phyloP scores from a whole-genome alignment of 2,888 invertebrate species.

The Brachypalpus laphriformis region DNA sequence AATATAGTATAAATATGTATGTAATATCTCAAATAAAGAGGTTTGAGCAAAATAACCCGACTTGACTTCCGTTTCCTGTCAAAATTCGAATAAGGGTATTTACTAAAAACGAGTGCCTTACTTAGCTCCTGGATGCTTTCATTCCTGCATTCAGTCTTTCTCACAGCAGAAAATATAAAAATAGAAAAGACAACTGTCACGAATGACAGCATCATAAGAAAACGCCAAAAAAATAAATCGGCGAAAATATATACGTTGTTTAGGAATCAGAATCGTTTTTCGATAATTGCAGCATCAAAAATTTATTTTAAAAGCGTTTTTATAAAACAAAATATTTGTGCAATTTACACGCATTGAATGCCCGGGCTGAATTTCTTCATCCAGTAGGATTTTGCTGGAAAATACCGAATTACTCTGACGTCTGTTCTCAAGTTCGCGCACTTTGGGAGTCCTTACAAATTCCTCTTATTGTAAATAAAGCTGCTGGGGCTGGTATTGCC shows the following conservation, averaged over 20 bases:
- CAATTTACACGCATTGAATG: background rate
- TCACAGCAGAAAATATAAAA: background rate
- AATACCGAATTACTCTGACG: slow-evolving; percentile 1
- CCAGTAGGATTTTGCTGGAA: background rate
- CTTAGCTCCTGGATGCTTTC: slow-evolving; percentile 2
- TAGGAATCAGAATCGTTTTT: slow-evolving; percentile 70
- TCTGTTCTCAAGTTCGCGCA: slow-evolving; percentile 12
- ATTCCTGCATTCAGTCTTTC: background rate
- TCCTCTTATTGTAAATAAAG: slow-evolving; percentile 50
- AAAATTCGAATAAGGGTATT: too few relatives aligned
- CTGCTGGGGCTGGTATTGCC: background rate
- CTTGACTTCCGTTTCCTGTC: too few relatives aligned
- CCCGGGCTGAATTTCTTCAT: background rate
- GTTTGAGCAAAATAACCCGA: too few relatives aligned
- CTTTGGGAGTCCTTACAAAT: slow-evolving; percentile 28
- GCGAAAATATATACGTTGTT: slow-evolving; percentile 76
- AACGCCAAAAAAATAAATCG: slow-evolving; percentile 77
- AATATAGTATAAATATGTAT: too few relatives aligned
- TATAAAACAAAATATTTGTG: slow-evolving; percentile 30
- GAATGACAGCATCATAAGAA: slow-evolving; percentile 75
- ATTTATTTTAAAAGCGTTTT: slow-evolving; percentile 21
- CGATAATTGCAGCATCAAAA: slow-evolving; percentile 40
- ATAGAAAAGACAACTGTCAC: slow-evolving; percentile 18
- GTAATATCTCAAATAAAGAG: too few relatives aligned
- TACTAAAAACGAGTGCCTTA: too few relatives aligned